Conservation (phyloP, 2,888 invertebrate genomes). For the Pogonocherus hispidulus region DNA sequence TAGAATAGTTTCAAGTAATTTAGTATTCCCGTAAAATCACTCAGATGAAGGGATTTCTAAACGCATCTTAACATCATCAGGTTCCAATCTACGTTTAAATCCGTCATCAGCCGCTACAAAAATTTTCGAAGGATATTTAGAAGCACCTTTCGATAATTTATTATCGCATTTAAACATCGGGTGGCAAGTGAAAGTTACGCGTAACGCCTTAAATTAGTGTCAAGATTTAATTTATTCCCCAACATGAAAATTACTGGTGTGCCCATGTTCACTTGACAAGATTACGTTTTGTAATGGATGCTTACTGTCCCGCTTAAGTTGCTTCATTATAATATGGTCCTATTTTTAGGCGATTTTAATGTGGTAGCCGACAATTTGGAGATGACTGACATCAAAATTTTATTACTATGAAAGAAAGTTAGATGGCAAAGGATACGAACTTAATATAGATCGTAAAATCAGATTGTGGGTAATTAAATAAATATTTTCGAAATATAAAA, state of each 20-base stretch:
- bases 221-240: conserved; percentile 13
- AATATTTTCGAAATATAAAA: too few species aligned
- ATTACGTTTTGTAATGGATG: neutral
- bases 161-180: conserved; percentile 8
- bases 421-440: too few species aligned
- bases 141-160: neutral
- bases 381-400: too few species aligned
- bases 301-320: too few species aligned
- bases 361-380: neutral
- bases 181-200: conserved; percentile 12
- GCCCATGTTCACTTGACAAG: neutral
- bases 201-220: conserved; percentile 8
- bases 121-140: neutral
- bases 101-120: neutral
- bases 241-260: neutral
- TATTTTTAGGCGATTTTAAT: neutral
- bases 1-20: too few species aligned
- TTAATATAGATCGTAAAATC: too few species aligned
- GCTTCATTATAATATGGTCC: neutral
- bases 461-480: too few species aligned
- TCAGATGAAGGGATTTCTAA: too few species aligned
- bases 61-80: too few species aligned
- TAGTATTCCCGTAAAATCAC: too few species aligned
- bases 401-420: too few species aligned
- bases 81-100: neutral